Base-by-base conservation (phyloP, 2,797 vertebrate genomes). In the Muscicapa comitata region DNA sequence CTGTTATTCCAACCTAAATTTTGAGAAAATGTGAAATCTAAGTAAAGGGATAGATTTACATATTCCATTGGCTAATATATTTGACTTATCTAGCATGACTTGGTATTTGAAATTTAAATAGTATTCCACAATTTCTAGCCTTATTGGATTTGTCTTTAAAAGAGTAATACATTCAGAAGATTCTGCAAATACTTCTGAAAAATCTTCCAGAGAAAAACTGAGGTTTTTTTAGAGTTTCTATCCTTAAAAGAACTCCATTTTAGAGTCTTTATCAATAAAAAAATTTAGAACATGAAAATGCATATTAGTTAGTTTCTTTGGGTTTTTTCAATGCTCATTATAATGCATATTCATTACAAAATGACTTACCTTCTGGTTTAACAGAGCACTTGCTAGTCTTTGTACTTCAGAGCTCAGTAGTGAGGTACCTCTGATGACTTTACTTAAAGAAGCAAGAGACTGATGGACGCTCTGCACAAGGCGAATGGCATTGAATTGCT, bases 361-460 rank as follows among this genome's bases (percentile, higher is more conserved):
- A 90, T 24, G 0, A 17, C 96, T 98, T 97, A 99, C 99, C 98
- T 99, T 99, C 93, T 99, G 99, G 93, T 99, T 99, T 91, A 99
- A 98, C 68, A 99, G 97, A 40, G 99, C 99, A 7, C 97, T 98
- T 93, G 99, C 99, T 88, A 99, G 96, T 79, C 98, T 99, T 79
- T 99, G 99, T 68, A 99, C 99, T 68, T 99, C 98, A 54, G 98
- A 98, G 43, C 98, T 99, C 79, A 99, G 91, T 73, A 99, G 97
- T 2, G 99, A 99, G 19, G 98, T 98, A 70, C 99, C 99, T 97
- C 99, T 98, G 97, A 99, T 99, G 91, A 99, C 99, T 96, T 99
- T 99, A 96, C 99, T 99, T 94, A 99, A 98, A 33, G 99, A 98
- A 54, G 99, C 99, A 95, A 99, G 98, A 9, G 99, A 99, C n/a